Base-by-base conservation (phyloP, 2,797 vertebrate genomes). In the Tragelaphus eurycerus region DNA sequence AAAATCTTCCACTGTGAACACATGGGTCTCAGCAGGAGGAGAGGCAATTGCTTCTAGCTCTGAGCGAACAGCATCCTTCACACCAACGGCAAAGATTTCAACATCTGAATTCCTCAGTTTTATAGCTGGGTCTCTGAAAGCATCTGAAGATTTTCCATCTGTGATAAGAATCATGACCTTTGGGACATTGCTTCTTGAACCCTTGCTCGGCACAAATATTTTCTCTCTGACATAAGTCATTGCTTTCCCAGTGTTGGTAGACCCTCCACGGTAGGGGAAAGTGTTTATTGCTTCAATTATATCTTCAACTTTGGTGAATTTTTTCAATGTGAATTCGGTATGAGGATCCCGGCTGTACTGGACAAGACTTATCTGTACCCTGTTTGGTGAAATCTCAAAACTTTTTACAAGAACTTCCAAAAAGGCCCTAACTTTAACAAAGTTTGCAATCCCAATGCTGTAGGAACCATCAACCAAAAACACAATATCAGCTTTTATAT, bases 401-500 rank as follows among this genome's bases (percentile, higher is more conserved):
- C 99, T 99, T 98, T 99, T 99, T 96, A 99, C 99, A 92, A 99
- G 98, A 96, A 99, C 99, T 98, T 99, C 99, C 98, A 99, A 98
- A 99, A 99, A 99, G 60, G 99, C 99, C 98, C 99, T 98, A 34
- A 99, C 99, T 99, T 99, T 99, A 48, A 99, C 99, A 89, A 99
- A 99, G 98, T 99, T 99, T 94, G 99, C 99, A 29, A 99, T 98
- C 15, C 99, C 99, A 14, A 99, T 99, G 97, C 99, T 99, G 98
- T 99, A 99, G 88, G 99, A 99, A n/a, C 99, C 99, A 81, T 99
- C 99, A 11, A 99, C 99, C 98, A 99, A 98, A 97, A 99, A 99
- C 85, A 99, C 99, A 38, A 99, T 99, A 57, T 99, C 99, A 0
- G 99, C 99, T 98, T 99, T 99, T 90, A 99, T 99, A 92, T 99